These are phyloP conservation scores for Athripsodes cinereus DNA, from an alignment of 2,888 invertebrate species.

Conservation along the genomic window DNA sequence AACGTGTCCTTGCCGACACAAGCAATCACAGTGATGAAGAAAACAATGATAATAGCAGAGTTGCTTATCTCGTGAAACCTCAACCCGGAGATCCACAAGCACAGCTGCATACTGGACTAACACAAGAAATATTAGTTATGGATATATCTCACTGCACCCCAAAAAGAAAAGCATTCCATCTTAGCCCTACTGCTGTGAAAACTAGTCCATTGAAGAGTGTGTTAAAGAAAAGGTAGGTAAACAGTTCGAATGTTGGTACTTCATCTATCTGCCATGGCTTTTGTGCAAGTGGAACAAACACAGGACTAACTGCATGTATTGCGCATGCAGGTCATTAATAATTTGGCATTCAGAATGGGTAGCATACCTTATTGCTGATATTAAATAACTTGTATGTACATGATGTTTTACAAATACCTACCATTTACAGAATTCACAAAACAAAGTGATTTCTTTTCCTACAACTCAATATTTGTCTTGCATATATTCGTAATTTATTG, in stretches of 20 bases:
- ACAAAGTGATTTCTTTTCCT: no score
- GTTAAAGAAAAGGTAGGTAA: constrained; percentile 50
- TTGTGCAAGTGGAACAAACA: no score
- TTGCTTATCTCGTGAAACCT: constrained; percentile 38
- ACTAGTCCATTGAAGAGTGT: constrained; percentile 54
- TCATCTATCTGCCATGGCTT: not conserved
- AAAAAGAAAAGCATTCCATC: constrained; percentile 51
- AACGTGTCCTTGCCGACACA: constrained; percentile 45
- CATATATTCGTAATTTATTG: no score
- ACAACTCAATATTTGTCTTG: no score
- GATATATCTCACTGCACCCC: constrained; percentile 65
- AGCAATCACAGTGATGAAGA: constrained; percentile 38
- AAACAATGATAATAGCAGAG: constrained; percentile 44
- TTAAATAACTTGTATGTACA: no score
- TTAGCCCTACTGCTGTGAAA: constrained; percentile 39
- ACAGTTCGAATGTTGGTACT: not conserved
- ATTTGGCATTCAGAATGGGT: no score
- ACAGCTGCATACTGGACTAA: constrained; percentile 62
- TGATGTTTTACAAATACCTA: no score
- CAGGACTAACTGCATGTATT: no score
- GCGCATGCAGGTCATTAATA: no score
- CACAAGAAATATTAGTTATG: constrained; percentile 63
- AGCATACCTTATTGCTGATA: no score
- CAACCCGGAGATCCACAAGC: constrained; percentile 42
- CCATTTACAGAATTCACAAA: no score